Evolutionary conservation across 2,888 invertebrate genomes (phyloP), one percentile per base, ranked within the genome.

Genomic region (Heliconius aoede): DNA sequence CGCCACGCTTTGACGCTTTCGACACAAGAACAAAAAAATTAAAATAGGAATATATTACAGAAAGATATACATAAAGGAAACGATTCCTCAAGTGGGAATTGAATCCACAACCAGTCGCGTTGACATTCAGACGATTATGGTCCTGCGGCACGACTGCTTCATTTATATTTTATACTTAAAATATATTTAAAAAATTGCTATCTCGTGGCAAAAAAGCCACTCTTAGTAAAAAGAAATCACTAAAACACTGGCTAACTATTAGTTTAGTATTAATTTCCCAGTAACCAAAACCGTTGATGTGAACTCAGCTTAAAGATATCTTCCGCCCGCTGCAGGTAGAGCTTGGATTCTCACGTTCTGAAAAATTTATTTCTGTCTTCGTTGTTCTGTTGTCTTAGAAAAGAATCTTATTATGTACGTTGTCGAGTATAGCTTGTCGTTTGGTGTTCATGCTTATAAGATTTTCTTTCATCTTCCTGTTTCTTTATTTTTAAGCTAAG

Each of bases 361-460:
- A 73, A 76, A 80, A 80, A 78, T 80, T 76, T 80, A 78, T 80
- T 76, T 80, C 74, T 73, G 65, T 78, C 78, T 76, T 80, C 76
- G 76, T 64, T 78, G 76, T 80, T 80, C 78, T 73, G 76, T 80
- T 78, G 74, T 80, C 76, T 78, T 76, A 73, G 78, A 73, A 76
- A 73, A 78, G 72, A 80, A 76, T 80, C 74, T 76, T 78, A 78
- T 75, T 78, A 80, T 73, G 73, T 76, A 69, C 76, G 36, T 32
- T 76, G 76, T 79, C 76, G 72, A 79, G 72, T 73, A 69, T 74
- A 76, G 71, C 78, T 76, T 72, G 76, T 76, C 74, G 74, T 73
- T 78, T 76, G 76, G 61, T 71, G 58, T 72, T 73, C 72, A 32
- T 46, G 51, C 62, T 73, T 74, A 73, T 62, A 65, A 73, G 58